Evolutionary conservation across 2,888 invertebrate genomes (phyloP).

Genomic region (Tachina grossa): DNA sequence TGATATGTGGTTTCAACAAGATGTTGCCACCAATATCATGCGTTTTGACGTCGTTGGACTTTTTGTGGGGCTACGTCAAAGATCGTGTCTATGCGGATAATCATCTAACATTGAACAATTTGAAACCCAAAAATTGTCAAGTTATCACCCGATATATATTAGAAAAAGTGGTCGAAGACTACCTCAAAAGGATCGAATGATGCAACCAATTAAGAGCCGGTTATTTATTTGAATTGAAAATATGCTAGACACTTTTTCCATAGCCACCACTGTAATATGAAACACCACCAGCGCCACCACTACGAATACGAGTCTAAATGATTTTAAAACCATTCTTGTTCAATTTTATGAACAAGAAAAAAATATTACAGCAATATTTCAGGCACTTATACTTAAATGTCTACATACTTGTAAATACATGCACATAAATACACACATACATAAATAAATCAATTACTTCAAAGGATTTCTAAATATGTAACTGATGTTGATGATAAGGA

Average conservation of each 20-base stretch:
- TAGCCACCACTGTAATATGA: slow-evolving; percentile 11
- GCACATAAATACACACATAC: slow-evolving; percentile 6
- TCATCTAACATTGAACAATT: too few relatives aligned
- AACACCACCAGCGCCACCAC: not conserved
- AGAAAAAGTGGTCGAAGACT: too few relatives aligned
- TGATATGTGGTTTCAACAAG: too few relatives aligned
- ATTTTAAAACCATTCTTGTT: slow-evolving; percentile 49
- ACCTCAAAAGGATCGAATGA: too few relatives aligned
- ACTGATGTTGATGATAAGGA: slow-evolving; percentile 73
- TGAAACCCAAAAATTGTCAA: too few relatives aligned
- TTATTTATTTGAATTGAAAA: not conserved
- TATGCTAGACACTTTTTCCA: not conserved
- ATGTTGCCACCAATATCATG: too few relatives aligned
- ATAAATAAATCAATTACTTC: slow-evolving; percentile 49
- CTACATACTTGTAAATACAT: slow-evolving; percentile 4
- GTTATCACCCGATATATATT: too few relatives aligned
- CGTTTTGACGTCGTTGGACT: too few relatives aligned
- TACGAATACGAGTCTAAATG: slow-evolving; percentile 15
- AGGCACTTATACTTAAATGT: slow-evolving; percentile 5
- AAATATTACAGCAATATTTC: slow-evolving; percentile 30
- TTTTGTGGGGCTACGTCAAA: too few relatives aligned
- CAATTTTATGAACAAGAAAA: slow-evolving; percentile 34
- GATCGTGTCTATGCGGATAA: too few relatives aligned
- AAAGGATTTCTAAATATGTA: slow-evolving; percentile 63
- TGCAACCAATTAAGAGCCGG: too few relatives aligned